Base-by-base conservation (phyloP, 37 sponge, comb jelly and placozoan species). In the Diacarnus erythraeanus region DNA sequence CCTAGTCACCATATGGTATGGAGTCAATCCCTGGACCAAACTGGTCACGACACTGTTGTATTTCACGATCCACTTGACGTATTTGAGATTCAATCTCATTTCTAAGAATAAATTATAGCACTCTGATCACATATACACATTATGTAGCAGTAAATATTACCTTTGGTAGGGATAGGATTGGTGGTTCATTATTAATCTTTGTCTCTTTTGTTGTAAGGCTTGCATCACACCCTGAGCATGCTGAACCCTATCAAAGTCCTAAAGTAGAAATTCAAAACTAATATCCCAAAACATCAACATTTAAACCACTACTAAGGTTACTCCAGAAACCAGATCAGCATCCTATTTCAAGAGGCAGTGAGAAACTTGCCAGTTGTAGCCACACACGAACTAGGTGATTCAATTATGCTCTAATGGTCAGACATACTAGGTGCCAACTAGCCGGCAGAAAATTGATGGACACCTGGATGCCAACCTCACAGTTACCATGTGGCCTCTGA, bases 11-110 rank as follows among this genome's bases (percentile, higher is more conserved):
- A 68, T 68, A 68, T 3, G 37, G 65, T 9, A 25, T 20, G 9
- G 30, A 3, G 25, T 56, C 59, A 21, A 75, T 75, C 1, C 65
- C 65, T 63, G 77, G 64, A 2, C 76, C 81, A 31, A 77, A 38
- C 40, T 85, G 86, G 63, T 80, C 76, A 33, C 74, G 81, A 23
- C 42, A 67, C 5, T 83, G 78, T 21, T 63, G 69, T 4, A 92
- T 77, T 40, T 92, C 92, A 3, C 82, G 59, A 41, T 92, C 88
- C 4, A 87, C 76, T 43, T 68, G 70, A 17, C 83, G 72, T 12
- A 93, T 37, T 36, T 86, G 82, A 26, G 89, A 57, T 72, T 88
- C 83, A 2, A 88, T 83, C 77, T 93, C 87, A 80, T 86, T 39
- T 80, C 89, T 93, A 61, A 1, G 21, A 41, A 30, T 29, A 18